Evolutionary conservation across 2,888 invertebrate genomes (phyloP), one percentile per base, ranked within the genome.

Genomic region (Sarcophaga variegata): DNA sequence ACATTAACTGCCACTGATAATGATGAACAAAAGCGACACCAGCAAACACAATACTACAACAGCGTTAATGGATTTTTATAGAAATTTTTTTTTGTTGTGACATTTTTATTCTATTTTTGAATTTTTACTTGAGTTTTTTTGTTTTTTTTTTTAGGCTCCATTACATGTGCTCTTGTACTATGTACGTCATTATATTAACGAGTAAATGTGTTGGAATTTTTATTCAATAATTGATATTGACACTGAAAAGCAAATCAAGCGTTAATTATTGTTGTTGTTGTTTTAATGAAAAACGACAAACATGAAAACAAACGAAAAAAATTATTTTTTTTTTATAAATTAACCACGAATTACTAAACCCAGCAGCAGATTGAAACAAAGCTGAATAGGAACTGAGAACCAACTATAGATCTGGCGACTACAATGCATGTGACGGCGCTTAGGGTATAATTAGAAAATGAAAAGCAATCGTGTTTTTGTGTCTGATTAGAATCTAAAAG

Each of bases 181-280:
- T n/a, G 6, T 59, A 69, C 22, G 54, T 14, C 14, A 54, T 12
- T 11, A 54, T 14, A 54, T 54, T 12, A 54, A 54, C 17, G 14
- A 14, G 17, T 17, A 25, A 66, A 11, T 37, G 14, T 70, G 54
- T 37, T 27, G 66, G 22, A 67, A 66, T n/a, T 64, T 37, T 66
- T 67, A 20, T 83, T 67, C 8, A 49, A 20, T 78, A 85, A 85
- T 81, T 81, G 77, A 78, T 81, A 85, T 74, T 85, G 85, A 81
- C 77, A 72, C 67, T 81, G 85, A 81, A 76, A 76, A 81, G 11
- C 69, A 62, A 72, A 77, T 81, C 67, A 85, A 74, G 77, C 81
- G 67, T 72, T 81, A 81, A 81, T 77, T 81, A 59, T 54, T 59
- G 66, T 67, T 67, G 80, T 71, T 79, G 75, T 80, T 80, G 54